phyloP scores from a whole-genome alignment of 2,888 invertebrate species.

The Zygothrica quintamaculata region DNA sequence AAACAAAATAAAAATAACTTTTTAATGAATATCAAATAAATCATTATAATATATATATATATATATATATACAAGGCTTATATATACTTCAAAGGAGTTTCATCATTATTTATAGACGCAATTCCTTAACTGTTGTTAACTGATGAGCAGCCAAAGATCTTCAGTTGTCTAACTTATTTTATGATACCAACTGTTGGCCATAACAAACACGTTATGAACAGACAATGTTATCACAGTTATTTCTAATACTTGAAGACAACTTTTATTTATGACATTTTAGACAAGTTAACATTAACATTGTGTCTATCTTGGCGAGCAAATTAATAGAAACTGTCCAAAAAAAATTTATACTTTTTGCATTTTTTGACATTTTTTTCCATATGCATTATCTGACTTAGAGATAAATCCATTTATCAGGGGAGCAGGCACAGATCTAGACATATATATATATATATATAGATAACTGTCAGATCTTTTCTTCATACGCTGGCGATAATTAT shows the following conservation, averaged over 20 bases:
- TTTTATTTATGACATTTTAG: constrained; percentile 11
- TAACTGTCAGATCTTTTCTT: too few relatives aligned
- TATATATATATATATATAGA: too few relatives aligned
- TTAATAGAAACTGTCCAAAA: too few relatives aligned
- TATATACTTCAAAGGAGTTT: background rate
- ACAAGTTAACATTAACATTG: background rate
- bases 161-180: constrained; percentile 19
- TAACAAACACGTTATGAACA: constrained; percentile 9
- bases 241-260: constrained; percentile 12
- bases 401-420: too few relatives aligned
- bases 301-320: constrained; percentile 5
- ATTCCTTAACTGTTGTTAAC: constrained; percentile 6
- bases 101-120: constrained; percentile 14
- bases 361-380: too few relatives aligned
- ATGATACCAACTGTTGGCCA: background rate
- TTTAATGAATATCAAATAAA: constrained; percentile 2
- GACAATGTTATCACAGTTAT: constrained; percentile 29
- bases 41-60: background rate
- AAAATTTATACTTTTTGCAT: too few relatives aligned
- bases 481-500: too few relatives aligned
- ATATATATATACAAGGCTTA: background rate
- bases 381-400: too few relatives aligned
- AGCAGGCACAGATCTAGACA: too few relatives aligned
- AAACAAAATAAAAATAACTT: background rate
- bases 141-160: constrained; percentile 1